phyloP scores from a whole-genome alignment of 1,140 invertebrate species.

The Chymomyza costata region DNA sequence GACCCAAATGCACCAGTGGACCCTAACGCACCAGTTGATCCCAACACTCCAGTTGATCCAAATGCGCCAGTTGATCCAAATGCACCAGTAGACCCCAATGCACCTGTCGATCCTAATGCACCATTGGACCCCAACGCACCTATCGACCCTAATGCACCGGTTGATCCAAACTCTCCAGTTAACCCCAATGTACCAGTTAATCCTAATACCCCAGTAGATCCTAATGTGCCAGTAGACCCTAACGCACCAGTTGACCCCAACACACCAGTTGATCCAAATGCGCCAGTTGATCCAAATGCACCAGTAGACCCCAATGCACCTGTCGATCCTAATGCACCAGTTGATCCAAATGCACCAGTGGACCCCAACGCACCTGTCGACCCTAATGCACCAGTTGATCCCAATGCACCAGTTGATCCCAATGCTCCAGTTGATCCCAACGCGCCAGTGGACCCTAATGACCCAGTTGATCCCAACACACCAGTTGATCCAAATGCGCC shows the following conservation, averaged over 20 bases:
- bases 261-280: constrained; percentile 8
- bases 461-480: constrained; percentile 11
- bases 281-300: constrained; percentile 2
- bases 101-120: constrained; percentile 22
- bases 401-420: constrained; percentile 11
- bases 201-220: neutral
- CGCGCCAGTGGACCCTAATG: constrained; percentile 6
- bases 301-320: constrained; percentile 10
- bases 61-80: constrained; percentile 7
- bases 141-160: constrained; percentile 9
- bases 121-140: constrained; percentile 13
- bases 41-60: constrained; percentile 11
- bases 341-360: neutral
- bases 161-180: constrained; percentile 7
- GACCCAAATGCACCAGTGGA: constrained; percentile 8
- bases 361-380: too few relatives aligned
- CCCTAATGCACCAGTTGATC: neutral
- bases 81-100: constrained; percentile 19
- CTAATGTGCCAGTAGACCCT: constrained; percentile 3
- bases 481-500: constrained; percentile 15
- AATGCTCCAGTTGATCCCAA: constrained; percentile 7
- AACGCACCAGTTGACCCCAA: constrained; percentile 14
- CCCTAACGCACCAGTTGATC: constrained; percentile 8
- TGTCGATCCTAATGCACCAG: neutral
- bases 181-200: constrained; percentile 6